Conservation (phyloP, 2,113 vertebrate species). For the Phalacrocorax aristotelis region DNA sequence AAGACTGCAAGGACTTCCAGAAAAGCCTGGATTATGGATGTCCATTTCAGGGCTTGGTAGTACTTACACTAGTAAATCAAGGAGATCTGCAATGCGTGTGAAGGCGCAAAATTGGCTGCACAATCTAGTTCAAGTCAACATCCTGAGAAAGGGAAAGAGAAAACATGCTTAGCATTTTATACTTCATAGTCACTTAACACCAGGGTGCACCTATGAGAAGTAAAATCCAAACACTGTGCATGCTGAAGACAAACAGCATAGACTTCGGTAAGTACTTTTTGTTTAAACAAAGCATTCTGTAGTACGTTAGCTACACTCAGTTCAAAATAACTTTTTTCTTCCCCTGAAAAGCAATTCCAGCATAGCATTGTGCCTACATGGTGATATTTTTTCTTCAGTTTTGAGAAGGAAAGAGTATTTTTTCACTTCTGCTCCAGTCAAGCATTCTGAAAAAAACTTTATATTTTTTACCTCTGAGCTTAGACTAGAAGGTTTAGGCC, state of each 20-base stretch:
- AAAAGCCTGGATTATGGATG: not conserved
- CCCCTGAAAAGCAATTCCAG: not conserved
- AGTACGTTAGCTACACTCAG: not conserved
- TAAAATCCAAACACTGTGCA: not conserved
- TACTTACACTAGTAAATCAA: no score
- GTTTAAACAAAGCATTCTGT: not conserved
- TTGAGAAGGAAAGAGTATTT: not conserved
- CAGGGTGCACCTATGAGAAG: not conserved
- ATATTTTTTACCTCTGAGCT: not conserved
- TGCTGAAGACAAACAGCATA: not conserved
- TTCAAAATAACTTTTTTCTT: not conserved
- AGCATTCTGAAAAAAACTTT: not conserved
- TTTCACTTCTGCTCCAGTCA: not conserved
- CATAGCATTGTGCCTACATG: not conserved
- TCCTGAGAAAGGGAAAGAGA: not conserved
- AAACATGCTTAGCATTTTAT: not conserved
- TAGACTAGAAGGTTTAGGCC: not conserved
- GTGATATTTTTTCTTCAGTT: not conserved
- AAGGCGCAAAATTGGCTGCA: not conserved
- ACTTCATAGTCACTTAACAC: not conserved
- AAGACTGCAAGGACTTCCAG: not conserved
- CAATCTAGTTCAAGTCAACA: not conserved
- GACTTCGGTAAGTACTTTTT: not conserved
- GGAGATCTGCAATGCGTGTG: not conserved
- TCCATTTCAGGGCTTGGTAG: not conserved